phyloP scores from a whole-genome alignment of 2,888 invertebrate species.

The Labia minor region DNA sequence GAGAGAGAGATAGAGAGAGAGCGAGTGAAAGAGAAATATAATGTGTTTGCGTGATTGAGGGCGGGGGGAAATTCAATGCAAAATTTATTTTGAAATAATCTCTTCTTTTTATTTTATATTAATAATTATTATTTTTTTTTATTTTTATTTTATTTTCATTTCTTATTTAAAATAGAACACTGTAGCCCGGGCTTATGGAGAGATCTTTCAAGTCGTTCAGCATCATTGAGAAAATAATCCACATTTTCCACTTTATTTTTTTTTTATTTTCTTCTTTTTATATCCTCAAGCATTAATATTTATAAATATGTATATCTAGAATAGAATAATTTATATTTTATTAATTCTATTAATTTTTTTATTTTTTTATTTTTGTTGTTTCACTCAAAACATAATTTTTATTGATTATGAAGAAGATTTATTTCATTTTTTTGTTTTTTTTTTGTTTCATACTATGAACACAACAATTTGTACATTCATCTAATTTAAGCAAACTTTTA shows the following conservation, averaged over 20 bases:
- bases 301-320: background rate
- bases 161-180: slow-evolving; percentile 18
- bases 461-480: slow-evolving; percentile 8
- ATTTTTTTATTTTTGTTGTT: too few species aligned
- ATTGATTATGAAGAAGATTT: too few species aligned
- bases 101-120: background rate
- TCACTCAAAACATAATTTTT: too few species aligned
- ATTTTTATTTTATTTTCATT: too few species aligned
- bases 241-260: background rate
- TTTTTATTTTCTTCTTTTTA: background rate
- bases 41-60: background rate
- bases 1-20: background rate
- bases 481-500: background rate
- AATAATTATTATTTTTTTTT: too few species aligned
- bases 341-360: too few species aligned
- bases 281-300: background rate
- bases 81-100: background rate
- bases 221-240: background rate
- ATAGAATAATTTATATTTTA: too few species aligned
- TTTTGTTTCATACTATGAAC: background rate
- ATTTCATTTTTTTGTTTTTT: background rate
- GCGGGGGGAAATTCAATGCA: background rate
- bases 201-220: background rate
- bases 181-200: slow-evolving; percentile 20
- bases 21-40: too few species aligned